phyloP scores from a whole-genome alignment of 2,888 invertebrate species.

The Luperina testacea region DNA sequence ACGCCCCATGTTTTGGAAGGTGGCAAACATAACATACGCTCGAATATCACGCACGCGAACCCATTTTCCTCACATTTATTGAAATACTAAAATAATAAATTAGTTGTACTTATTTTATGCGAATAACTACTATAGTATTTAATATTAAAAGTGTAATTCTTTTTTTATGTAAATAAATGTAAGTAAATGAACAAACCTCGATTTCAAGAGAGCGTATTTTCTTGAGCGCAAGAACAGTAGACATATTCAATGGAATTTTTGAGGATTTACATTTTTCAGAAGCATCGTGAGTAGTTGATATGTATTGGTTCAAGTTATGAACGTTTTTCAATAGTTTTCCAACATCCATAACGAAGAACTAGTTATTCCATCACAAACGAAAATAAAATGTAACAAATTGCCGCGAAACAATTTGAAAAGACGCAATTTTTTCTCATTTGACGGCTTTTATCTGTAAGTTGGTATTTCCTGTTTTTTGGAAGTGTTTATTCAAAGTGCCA shows the following conservation, averaged over 20 bases:
- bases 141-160: background rate
- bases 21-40: conserved; percentile 73
- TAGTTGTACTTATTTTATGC: background rate
- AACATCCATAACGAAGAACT: conserved; percentile 75
- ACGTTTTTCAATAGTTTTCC: conserved; percentile 72
- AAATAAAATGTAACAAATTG: conserved; percentile 49
- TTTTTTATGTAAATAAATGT: background rate
- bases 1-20: conserved; percentile 79
- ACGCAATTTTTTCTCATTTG: conserved; percentile 55
- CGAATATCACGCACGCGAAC: conserved; percentile 76
- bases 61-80: conserved; percentile 80
- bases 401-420: conserved; percentile 71
- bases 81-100: conserved; percentile 75
- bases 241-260: conserved; percentile 77
- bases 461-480: conserved; percentile 48
- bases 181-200: conserved; percentile 72
- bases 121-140: background rate
- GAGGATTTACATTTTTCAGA: conserved; percentile 64
- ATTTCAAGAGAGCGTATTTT: conserved; percentile 80
- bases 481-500: background rate
- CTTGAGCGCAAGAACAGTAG: conserved; percentile 77
- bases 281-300: conserved; percentile 72
- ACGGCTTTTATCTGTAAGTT: conserved; percentile 38
- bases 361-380: conserved; percentile 41
- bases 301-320: conserved; percentile 76